Conservation (phyloP, 2,113 vertebrate species). For the Passer domesticus region DNA sequence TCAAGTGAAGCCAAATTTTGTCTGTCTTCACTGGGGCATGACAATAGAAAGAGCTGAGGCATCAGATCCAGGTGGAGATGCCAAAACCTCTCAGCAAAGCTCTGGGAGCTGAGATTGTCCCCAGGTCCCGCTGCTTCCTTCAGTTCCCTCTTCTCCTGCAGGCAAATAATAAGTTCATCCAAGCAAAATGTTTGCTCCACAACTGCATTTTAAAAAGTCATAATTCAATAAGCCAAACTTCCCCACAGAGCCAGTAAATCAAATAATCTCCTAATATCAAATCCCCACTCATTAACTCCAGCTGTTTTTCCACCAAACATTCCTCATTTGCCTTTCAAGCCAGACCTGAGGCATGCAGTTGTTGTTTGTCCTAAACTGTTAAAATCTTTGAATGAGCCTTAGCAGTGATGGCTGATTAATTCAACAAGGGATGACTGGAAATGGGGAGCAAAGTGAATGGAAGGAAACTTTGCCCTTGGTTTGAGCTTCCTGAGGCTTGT, state of each 20-base stretch:
- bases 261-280: conserved; percentile 33
- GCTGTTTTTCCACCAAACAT: background rate
- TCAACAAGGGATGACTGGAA: background rate
- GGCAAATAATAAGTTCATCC: background rate
- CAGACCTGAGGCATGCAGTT: background rate
- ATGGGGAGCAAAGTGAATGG: background rate
- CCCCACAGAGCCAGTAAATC: conserved; percentile 11
- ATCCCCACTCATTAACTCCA: conserved; percentile 33
- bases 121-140: background rate
- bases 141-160: conserved; percentile 4
- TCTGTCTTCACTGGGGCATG: background rate
- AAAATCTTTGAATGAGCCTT: background rate
- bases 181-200: conserved; percentile 46
- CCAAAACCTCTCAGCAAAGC: background rate
- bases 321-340: conserved; percentile 8
- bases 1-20: background rate
- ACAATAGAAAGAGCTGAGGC: background rate
- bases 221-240: conserved; percentile 52
- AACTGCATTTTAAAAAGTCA: conserved; percentile 12
- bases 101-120: background rate
- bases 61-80: background rate
- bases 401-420: background rate
- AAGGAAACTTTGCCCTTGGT: background rate
- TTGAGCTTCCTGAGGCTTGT: background rate
- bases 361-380: background rate